Percentiles rank a stretch among this genome's conserved stretches.
These are phyloP conservation scores for Corythornis madagascariensis DNA, from an alignment of 2,113 vertebrate species.

Conservation along the genomic window DNA sequence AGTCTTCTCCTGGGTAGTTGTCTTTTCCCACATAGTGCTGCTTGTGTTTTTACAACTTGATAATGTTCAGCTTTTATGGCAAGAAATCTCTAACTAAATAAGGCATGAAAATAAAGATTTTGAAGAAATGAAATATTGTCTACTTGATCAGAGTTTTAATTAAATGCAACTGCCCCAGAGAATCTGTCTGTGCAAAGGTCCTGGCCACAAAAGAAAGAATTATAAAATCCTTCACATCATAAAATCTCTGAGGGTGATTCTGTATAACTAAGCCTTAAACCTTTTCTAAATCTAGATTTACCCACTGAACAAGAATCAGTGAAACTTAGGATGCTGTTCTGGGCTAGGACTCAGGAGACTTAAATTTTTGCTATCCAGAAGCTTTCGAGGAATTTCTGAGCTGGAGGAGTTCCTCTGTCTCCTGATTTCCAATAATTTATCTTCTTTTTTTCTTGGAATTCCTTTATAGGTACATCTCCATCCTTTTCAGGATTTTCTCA, in stretches of 20 bases:
- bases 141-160: background rate
- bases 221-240: background rate
- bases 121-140: background rate
- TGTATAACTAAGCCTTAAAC: conserved; percentile 22
- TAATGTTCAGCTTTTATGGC: background rate
- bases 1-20: background rate
- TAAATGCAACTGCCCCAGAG: background rate
- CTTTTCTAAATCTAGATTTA: conserved; percentile 11
- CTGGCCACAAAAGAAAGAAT: background rate
- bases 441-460: background rate
- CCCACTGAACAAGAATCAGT: background rate
- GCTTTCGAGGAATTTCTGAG: background rate
- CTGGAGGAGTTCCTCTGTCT: background rate
- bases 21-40: background rate
- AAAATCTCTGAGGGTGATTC: conserved; percentile 35
- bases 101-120: background rate
- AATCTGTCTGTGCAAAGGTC: background rate
- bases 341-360: background rate
- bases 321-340: background rate
- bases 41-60: background rate
- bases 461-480: background rate
- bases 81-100: background rate
- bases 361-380: background rate
- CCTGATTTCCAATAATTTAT: background rate
- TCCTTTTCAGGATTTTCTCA: background rate